Evolutionary conservation across 2,113 vertebrate genomes (phyloP), one percentile per base, ranked within the genome.

Genomic region (Monopterus albus): DNA sequence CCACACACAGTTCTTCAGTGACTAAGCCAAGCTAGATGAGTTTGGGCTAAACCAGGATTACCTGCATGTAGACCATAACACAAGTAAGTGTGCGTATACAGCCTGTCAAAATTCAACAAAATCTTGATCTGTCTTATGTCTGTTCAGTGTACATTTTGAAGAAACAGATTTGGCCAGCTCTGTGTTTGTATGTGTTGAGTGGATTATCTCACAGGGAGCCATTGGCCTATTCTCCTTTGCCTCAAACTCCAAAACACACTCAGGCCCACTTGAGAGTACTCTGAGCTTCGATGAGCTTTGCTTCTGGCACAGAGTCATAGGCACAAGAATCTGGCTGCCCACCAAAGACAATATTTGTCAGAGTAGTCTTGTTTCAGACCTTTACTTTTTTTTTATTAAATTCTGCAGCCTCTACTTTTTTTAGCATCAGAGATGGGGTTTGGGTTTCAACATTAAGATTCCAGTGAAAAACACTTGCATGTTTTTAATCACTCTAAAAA

Each of bases 331-430:
- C 69, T 93, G 87, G 92, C 87, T 11, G 50, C 56, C 6, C 7
- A 79, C 92, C 91, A 94, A 92, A 79, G 62, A 91, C 86, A 93
- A 93, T 93, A 92, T 93, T 93, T 91, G 89, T 91, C 88, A 90
- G 82, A 87, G 84, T 87, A 87, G 89, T 82, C 86, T 91, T 78
- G 80, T 90, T 90, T 88, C 83, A 86, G 86, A 86, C 79, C 83
- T 85, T 86, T 79, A 75, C 79, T 89, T 87, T 91, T n/a, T n/a
- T n/a, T n/a, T 93, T 91, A 89, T 91, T 91, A 92, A 82, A 89
- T 87, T 91, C 85, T 77, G 71, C 75, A 75, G 82, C 73, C 73
- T 65, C 39, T 42, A 42, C 57, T 25, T 42, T 60, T 53, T 75
- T 35, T 53, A 25, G 29, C 43, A 25, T 55, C 52, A 69, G 76